Conservation (phyloP, 1,140 invertebrate genomes). For the Acyrthosiphon pisum region DNA sequence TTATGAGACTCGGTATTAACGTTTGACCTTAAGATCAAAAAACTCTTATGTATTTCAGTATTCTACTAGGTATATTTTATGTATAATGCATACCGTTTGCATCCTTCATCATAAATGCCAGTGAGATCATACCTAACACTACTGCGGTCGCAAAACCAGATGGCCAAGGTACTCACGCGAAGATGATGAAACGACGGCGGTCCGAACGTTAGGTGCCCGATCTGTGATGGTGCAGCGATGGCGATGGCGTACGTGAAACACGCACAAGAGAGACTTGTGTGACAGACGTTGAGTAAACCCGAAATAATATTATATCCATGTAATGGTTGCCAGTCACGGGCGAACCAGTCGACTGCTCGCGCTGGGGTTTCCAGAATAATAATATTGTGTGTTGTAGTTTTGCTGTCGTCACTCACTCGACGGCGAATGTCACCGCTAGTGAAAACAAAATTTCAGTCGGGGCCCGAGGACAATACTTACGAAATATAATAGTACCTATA, state of each 20-base stretch:
- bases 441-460: not conserved
- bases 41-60: not conserved
- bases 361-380: not conserved
- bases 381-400: too few relatives aligned
- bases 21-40: not conserved
- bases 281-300: not conserved
- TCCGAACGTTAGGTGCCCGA: not conserved
- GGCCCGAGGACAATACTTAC: not conserved
- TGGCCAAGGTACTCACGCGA: not conserved
- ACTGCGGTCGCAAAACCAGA: too few relatives aligned
- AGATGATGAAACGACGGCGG: not conserved
- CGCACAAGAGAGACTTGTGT: not conserved
- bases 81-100: not conserved
- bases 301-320: not conserved
- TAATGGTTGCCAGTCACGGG: not conserved
- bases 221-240: not conserved
- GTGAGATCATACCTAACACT: too few relatives aligned
- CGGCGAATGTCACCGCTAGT: not conserved
- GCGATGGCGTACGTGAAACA: not conserved
- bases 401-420: not conserved
- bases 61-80: too few relatives aligned
- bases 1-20: not conserved
- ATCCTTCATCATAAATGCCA: not conserved
- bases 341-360: not conserved
- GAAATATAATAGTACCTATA: not conserved